Percentiles rank a stretch among this genome's conserved stretches.
Evolutionary conservation across 2,113 vertebrate genomes (phyloP).

Genomic region (Xiphias gladius): DNA sequence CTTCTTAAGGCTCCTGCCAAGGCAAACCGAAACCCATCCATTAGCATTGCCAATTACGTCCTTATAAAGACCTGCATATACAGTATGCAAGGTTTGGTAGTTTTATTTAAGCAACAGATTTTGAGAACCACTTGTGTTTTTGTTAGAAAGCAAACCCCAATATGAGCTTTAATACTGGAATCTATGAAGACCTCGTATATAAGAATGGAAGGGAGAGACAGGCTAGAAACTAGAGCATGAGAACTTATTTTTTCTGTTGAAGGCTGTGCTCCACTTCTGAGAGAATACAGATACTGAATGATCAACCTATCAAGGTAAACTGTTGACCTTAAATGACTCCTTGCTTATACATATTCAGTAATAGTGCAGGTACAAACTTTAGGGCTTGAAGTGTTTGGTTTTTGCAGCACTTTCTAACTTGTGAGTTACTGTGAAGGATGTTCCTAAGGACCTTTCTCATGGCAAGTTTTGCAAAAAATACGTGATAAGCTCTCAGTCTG

Average conservation of each 20-base stretch:
- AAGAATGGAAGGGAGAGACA: not conserved
- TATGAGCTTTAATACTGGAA: not conserved
- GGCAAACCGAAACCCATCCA: conserved; percentile 6
- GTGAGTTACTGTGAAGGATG: conserved; percentile 16
- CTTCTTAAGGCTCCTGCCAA: conserved; percentile 15
- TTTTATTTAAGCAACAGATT: conserved; percentile 16
- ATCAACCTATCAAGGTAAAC: not conserved
- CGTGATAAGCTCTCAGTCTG: conserved; percentile 46
- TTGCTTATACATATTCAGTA: not conserved
- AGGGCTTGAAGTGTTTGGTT: not conserved
- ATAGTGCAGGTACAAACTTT: not conserved
- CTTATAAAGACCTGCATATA: conserved; percentile 10
- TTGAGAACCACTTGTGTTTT: not conserved
- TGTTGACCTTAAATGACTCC: not conserved
- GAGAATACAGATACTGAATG: not conserved
- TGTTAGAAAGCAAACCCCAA: not conserved
- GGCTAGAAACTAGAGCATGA: not conserved
- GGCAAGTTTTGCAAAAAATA: conserved; percentile 18
- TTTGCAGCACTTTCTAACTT: not conserved
- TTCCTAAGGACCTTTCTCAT: conserved; percentile 45
- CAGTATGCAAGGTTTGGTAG: not conserved
- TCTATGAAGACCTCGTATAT: not conserved
- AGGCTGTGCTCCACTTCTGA: conserved; percentile 17
- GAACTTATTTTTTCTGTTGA: not conserved
- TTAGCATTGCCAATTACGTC: conserved; percentile 17